Evolutionary conservation across 2,888 invertebrate species (phyloP).

Genomic region (Epistrophella euchroma): DNA sequence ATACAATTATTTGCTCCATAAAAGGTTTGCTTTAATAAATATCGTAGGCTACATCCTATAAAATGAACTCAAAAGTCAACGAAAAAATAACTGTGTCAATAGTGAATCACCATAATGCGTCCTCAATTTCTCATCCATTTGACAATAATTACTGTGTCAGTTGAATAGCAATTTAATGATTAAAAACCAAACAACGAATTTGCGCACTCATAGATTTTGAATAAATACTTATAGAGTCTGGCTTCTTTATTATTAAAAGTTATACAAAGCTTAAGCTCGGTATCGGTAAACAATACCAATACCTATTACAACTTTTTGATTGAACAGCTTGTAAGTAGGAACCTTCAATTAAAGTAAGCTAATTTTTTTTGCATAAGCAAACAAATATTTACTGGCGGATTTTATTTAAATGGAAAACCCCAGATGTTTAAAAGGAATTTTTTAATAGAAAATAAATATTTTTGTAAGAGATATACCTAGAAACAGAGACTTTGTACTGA

Average conservation of each 20-base stretch:
- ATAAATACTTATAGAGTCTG: conserved; percentile 2
- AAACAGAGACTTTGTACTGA: background rate
- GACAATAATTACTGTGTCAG: conserved; percentile 40
- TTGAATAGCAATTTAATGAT: conserved; percentile 54
- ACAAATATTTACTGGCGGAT: background rate
- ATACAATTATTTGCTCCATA: background rate
- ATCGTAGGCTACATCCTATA: conserved; percentile 15
- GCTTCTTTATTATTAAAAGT: conserved; percentile 15
- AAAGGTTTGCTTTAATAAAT: background rate
- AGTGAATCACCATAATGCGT: conserved; percentile 30
- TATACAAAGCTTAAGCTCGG: conserved; percentile 5
- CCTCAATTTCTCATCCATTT: conserved; percentile 16
- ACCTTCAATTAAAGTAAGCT: background rate
- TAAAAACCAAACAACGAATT: conserved; percentile 28
- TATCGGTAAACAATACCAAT: background rate
- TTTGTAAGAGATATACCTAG: background rate
- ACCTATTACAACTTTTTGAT: background rate
- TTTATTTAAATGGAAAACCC: conserved; percentile 33
- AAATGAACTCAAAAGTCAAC: background rate
- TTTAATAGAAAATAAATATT: background rate
- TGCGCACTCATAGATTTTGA: background rate
- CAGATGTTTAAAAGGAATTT: background rate
- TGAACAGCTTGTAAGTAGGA: conserved; percentile 4
- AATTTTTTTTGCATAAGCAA: background rate
- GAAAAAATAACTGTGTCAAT: conserved; percentile 14